Evolutionary conservation across 2,888 invertebrate species (phyloP).

Genomic region (Tinea semifulvella): DNA sequence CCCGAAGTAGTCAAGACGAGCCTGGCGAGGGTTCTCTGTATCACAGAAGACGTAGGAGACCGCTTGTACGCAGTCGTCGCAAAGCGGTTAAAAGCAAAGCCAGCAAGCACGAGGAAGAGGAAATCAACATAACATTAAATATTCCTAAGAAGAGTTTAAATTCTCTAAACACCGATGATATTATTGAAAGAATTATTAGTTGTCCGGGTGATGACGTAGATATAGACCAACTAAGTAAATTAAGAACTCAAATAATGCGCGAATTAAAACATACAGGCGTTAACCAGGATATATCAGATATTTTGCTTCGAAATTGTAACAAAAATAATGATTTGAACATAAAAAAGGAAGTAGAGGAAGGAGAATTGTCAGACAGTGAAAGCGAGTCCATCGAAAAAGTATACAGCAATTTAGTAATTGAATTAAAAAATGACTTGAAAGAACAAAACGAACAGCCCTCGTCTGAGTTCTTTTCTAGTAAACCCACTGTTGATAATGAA

Average conservation of each 20-base stretch:
- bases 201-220: constrained; percentile 55
- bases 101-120: constrained; percentile 25
- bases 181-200: constrained; percentile 49
- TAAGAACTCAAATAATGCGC: constrained; percentile 53
- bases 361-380: constrained; percentile 56
- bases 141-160: constrained; percentile 50
- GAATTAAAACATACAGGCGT: constrained; percentile 54
- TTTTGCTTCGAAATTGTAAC: constrained; percentile 50
- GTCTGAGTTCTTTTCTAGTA: constrained; percentile 17
- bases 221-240: constrained; percentile 52
- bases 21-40: constrained; percentile 33
- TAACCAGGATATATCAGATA: constrained; percentile 53
- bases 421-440: constrained; percentile 23
- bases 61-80: constrained; percentile 29
- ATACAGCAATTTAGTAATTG: constrained; percentile 44
- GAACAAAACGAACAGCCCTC: constrained; percentile 14
- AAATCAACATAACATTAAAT: constrained; percentile 52
- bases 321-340: constrained; percentile 27
- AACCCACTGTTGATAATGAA: constrained; percentile 24
- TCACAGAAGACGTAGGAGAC: constrained; percentile 36
- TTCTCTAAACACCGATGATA: constrained; percentile 50
- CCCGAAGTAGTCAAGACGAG: constrained; percentile 14
- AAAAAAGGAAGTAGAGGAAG: constrained; percentile 46
- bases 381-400: constrained; percentile 54
- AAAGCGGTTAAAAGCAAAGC: constrained; percentile 23